Evolutionary conservation across 2,113 vertebrate species (phyloP).

Genomic region (Dipodomys merriami): DNA sequence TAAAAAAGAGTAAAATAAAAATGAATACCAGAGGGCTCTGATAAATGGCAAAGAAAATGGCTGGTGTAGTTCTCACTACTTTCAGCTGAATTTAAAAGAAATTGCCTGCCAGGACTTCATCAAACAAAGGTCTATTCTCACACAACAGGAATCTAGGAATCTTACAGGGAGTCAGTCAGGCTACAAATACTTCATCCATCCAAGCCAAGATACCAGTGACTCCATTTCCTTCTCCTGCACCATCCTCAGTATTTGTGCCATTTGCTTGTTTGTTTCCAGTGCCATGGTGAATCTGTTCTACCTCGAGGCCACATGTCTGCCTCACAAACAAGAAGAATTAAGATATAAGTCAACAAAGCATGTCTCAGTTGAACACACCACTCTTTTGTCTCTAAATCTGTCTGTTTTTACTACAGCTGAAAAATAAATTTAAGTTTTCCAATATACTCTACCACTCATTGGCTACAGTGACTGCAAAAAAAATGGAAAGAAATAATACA

Average conservation of each 20-base stretch:
- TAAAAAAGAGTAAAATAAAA: conserved; percentile 38
- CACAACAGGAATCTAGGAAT: background rate
- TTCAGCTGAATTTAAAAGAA: background rate
- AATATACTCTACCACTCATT: background rate
- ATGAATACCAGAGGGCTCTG: conserved; percentile 45
- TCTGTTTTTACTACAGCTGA: too few species aligned
- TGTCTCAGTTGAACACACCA: too few species aligned
- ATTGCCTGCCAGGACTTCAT: background rate
- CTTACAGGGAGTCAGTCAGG: background rate
- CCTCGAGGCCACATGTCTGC: background rate
- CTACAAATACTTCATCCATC: background rate
- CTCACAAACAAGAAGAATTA: background rate
- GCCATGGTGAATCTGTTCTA: background rate
- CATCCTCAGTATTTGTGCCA: background rate
- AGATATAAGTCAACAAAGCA: background rate
- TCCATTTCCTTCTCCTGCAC: background rate
- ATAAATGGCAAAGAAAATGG: background rate
- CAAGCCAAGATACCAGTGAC: background rate
- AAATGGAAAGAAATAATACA: background rate
- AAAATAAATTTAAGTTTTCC: background rate
- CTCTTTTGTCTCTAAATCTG: too few species aligned
- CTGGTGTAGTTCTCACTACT: background rate
- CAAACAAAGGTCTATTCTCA: conserved; percentile 10
- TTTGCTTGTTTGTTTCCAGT: background rate
- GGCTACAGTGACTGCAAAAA: background rate